Conservation (phyloP, 2,888 invertebrate species). For the Aleiodes alternator region DNA sequence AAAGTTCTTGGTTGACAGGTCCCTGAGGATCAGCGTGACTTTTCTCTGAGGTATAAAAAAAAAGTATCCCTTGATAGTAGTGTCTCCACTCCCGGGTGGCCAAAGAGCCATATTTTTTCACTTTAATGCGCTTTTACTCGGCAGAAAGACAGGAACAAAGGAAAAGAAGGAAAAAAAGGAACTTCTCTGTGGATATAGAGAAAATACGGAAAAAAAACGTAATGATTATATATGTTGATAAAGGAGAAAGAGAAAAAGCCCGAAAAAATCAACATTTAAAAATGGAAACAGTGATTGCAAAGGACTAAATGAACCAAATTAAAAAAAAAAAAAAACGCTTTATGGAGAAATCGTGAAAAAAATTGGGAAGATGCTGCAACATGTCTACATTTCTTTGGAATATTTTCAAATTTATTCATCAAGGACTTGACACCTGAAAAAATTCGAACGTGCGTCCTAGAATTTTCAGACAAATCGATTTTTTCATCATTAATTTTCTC, state of each 20-base stretch:
- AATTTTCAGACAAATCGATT: too few species aligned
- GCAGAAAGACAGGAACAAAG: slow-evolving; percentile 6
- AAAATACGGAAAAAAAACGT: background rate
- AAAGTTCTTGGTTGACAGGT: slow-evolving; percentile 33
- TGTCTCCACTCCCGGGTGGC: background rate
- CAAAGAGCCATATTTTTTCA: slow-evolving; percentile 30
- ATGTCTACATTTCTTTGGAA: too few species aligned
- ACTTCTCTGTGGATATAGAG: background rate
- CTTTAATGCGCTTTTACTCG: slow-evolving; percentile 23
- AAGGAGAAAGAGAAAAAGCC: background rate
- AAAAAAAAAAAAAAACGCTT: background rate
- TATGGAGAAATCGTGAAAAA: background rate
- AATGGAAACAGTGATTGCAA: background rate
- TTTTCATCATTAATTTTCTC: too few species aligned
- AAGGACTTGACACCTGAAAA: too few species aligned
- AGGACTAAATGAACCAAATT: slow-evolving; percentile 5
- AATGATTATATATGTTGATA: slow-evolving; percentile 16
- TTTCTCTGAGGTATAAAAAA: slow-evolving; percentile 18
- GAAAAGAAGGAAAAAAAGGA: background rate
- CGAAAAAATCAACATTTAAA: background rate
- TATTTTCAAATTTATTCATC: too few species aligned
- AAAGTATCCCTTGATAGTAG: slow-evolving; percentile 16
- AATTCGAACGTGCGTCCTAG: too few species aligned
- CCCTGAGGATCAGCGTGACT: slow-evolving; percentile 6
- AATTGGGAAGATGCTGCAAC: background rate